Percentiles rank a stretch among this genome's conserved stretches.
Conservation (phyloP, 2,113 vertebrate species). For the Pomatostomus ruficeps region DNA sequence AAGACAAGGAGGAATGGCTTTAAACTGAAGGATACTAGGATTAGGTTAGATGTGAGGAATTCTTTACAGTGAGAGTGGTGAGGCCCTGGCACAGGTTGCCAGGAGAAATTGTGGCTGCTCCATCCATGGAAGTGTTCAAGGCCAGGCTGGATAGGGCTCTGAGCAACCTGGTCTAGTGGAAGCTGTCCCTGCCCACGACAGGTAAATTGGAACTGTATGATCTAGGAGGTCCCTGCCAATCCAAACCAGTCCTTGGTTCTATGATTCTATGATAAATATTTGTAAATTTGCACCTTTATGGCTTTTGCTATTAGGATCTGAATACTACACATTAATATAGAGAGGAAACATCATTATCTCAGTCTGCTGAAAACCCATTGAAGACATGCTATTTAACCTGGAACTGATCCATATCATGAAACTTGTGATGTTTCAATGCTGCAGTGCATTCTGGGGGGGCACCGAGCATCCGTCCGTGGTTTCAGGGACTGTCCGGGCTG, state of each 20-base stretch:
- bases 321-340: background rate
- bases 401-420: background rate
- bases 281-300: background rate
- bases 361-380: background rate
- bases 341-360: background rate
- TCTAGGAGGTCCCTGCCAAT: background rate
- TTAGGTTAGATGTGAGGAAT: background rate
- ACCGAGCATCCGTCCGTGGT: too few relatives aligned
- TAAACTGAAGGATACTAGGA: background rate
- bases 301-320: background rate
- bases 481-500: too few relatives aligned
- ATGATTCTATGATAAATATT: background rate
- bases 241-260: background rate
- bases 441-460: too few relatives aligned
- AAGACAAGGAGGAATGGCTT: background rate
- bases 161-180: background rate
- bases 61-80: background rate
- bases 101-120: background rate
- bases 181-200: rapidly evolving
- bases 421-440: background rate
- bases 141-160: background rate
- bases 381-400: background rate
- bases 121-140: background rate
- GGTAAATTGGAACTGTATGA: background rate
- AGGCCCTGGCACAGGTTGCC: background rate